Evolutionary conservation across 1,140 invertebrate genomes (phyloP).

Genomic region (Battus philenor): DNA sequence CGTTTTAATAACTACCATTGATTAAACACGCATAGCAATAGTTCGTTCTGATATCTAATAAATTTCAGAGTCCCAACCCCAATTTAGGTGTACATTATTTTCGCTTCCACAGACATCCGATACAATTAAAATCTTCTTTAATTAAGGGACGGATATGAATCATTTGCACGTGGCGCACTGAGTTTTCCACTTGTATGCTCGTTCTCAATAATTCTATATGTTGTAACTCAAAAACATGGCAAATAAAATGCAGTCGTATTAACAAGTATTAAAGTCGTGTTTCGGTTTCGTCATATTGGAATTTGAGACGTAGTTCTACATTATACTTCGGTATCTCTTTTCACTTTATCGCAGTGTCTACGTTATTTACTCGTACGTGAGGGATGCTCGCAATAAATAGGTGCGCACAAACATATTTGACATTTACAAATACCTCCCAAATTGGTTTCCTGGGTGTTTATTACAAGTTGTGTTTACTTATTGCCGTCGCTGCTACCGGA

Average conservation of each 20-base stretch:
- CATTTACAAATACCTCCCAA: constrained; percentile 67
- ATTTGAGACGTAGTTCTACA: constrained; percentile 37
- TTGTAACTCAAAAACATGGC: constrained; percentile 29
- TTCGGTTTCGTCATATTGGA: constrained; percentile 18
- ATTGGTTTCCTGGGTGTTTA: constrained; percentile 65
- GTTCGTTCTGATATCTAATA: constrained; percentile 61
- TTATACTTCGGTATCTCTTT: constrained; percentile 61
- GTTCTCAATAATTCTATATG: constrained; percentile 34
- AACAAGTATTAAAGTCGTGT: constrained; percentile 28
- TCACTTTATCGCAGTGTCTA: constrained; percentile 68
- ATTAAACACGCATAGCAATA: constrained; percentile 65
- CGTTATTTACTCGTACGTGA: constrained; percentile 71
- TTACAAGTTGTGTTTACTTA: constrained; percentile 54
- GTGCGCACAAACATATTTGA: constrained; percentile 71
- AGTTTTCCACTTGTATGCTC: constrained; percentile 71
- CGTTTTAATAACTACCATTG: constrained; percentile 38
- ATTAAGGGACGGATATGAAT: constrained; percentile 75
- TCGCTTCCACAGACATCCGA: constrained; percentile 75
- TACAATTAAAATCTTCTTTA: constrained; percentile 78
- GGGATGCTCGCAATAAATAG: constrained; percentile 70
- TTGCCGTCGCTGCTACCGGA: constrained; percentile 37
- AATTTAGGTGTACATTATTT: constrained; percentile 75
- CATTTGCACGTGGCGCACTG: constrained; percentile 76
- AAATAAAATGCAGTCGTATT: constrained; percentile 39
- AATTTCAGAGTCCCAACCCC: constrained; percentile 66